Evolutionary conservation across 2,888 invertebrate genomes (phyloP).

Genomic region (Macaria liturata): DNA sequence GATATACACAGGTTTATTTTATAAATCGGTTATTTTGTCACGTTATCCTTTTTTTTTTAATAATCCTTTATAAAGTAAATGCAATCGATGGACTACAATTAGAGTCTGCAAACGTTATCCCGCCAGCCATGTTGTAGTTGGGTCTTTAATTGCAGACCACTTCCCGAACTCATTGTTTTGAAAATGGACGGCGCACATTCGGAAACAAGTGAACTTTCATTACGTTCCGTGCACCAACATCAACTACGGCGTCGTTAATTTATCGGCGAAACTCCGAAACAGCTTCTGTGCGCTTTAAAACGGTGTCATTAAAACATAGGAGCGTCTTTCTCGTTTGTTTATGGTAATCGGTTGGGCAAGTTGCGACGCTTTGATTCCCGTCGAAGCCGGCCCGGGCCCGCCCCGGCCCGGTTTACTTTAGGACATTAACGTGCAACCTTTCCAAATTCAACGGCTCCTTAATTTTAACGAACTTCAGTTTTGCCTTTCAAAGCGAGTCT

Average conservation of each 20-base stretch:
- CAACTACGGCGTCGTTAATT: slow-evolving; percentile 47
- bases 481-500: slow-evolving; percentile 51
- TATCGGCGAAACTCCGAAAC: slow-evolving; percentile 40
- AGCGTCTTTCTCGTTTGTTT: slow-evolving; percentile 77
- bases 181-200: slow-evolving; percentile 24
- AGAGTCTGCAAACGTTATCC: slow-evolving; percentile 1
- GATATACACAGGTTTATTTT: not conserved
- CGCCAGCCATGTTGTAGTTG: slow-evolving; percentile 3
- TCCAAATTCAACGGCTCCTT: slow-evolving; percentile 63
- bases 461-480: slow-evolving; percentile 57
- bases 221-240: slow-evolving; percentile 36
- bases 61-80: not conserved
- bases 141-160: slow-evolving; percentile 7
- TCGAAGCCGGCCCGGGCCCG: slow-evolving; percentile 50
- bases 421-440: slow-evolving; percentile 60
- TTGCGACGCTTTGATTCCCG: slow-evolving; percentile 72
- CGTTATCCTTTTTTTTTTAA: not conserved
- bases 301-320: slow-evolving; percentile 72
- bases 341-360: slow-evolving; percentile 79
- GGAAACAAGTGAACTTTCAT: slow-evolving; percentile 31
- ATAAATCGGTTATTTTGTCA: not conserved
- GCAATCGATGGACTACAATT: slow-evolving; percentile 7
- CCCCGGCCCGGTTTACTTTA: slow-evolving; percentile 69
- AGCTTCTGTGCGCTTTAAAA: slow-evolving; percentile 59
- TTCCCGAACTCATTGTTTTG: slow-evolving; percentile 27